Conservation (phyloP, 2,888 invertebrate genomes). For the Xestia xanthographa region DNA sequence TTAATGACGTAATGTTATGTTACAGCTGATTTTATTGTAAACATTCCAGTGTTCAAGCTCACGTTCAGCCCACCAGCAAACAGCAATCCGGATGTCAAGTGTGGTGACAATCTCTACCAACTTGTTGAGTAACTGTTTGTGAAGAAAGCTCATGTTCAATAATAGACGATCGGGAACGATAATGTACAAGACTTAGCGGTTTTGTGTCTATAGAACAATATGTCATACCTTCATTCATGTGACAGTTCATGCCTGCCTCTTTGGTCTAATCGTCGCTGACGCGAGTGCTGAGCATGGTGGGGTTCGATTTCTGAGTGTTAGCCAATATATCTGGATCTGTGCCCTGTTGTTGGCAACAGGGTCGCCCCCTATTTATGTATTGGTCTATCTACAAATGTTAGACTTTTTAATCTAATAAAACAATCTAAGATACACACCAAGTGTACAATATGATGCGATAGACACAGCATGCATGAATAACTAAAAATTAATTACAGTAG, state of each 20-base stretch:
- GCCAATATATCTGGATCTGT: neutral
- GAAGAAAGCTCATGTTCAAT: constrained; percentile 12
- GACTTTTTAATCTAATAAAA: no score
- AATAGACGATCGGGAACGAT: constrained; percentile 21
- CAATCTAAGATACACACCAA: no score
- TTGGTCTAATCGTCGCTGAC: neutral
- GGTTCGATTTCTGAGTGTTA: neutral
- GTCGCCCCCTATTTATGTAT: neutral
- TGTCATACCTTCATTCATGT: neutral
- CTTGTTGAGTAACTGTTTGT: neutral
- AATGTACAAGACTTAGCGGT: constrained; percentile 3
- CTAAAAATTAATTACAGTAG: no score
- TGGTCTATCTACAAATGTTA: no score
- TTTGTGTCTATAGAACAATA: constrained; percentile 14
- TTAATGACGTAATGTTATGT: neutral
- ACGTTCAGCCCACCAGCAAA: neutral
- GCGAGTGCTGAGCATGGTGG: neutral
- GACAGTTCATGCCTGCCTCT: neutral
- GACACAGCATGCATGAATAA: no score
- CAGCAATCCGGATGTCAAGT: constrained; percentile 3
- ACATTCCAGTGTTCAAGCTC: no score
- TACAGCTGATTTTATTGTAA: neutral
- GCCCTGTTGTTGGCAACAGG: neutral
- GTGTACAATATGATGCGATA: no score
- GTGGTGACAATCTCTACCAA: neutral